Conservation (phyloP, 1,140 invertebrate species). For the Zaprionus inermis region DNA sequence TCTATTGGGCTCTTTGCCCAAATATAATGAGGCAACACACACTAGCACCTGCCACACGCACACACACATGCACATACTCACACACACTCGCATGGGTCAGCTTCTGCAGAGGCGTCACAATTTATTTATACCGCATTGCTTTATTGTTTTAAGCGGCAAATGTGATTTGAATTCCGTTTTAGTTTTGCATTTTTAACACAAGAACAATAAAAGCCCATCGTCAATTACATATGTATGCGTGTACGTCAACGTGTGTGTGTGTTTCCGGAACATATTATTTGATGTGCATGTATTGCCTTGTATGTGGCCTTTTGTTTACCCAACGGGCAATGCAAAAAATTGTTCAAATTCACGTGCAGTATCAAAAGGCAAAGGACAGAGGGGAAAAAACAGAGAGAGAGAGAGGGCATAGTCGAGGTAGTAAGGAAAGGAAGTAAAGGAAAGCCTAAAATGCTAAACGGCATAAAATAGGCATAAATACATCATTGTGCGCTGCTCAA, state of each 20-base stretch:
- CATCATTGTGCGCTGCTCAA: background rate
- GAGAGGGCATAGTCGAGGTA: too few species aligned
- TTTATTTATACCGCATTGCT: conserved; percentile 66
- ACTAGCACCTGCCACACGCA: conserved; percentile 18
- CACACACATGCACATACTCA: conserved; percentile 7
- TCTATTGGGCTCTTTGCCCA: conserved; percentile 20
- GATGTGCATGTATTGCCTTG: background rate
- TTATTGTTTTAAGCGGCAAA: conserved; percentile 56
- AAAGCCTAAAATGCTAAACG: conserved; percentile 6
- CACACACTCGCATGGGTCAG: conserved; percentile 3
- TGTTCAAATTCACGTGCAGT: conserved; percentile 16
- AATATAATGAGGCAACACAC: conserved; percentile 40
- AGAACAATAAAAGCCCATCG: conserved; percentile 38
- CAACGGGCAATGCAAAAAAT: conserved; percentile 30
- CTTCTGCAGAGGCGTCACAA: conserved; percentile 23
- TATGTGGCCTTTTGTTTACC: conserved; percentile 19
- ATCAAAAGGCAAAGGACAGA: conserved; percentile 5
- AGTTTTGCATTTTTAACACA: conserved; percentile 34
- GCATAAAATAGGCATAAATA: background rate
- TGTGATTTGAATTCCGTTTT: conserved; percentile 48
- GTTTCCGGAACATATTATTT: background rate
- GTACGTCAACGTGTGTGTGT: background rate
- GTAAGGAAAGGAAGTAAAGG: background rate
- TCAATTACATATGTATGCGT: conserved; percentile 1
- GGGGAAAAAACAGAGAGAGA: background rate